Evolutionary conservation across 2,797 vertebrate species (phyloP).

Genomic region (Petrocephalus schoutedeni): DNA sequence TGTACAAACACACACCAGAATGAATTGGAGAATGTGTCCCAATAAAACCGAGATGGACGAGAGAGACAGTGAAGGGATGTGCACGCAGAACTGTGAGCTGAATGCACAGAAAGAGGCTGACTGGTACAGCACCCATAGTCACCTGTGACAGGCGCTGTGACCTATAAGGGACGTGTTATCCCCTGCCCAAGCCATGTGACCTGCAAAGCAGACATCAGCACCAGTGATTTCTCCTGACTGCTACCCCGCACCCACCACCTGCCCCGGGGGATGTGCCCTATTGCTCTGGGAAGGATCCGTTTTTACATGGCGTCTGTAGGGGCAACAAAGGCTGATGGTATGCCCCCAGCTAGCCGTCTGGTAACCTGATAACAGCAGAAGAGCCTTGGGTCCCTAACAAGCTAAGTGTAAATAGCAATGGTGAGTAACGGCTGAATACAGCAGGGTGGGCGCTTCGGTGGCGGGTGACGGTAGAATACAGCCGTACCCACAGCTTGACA

Average conservation of each 20-base stretch:
- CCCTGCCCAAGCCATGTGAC: slow-evolving; percentile 57
- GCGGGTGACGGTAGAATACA: background rate
- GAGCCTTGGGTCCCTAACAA: background rate
- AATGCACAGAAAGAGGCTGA: slow-evolving; percentile 34
- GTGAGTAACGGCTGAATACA: background rate
- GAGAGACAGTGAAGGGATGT: slow-evolving; percentile 46
- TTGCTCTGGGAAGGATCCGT: background rate
- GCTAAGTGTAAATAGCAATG: background rate
- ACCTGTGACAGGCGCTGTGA: slow-evolving; percentile 65
- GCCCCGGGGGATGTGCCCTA: background rate
- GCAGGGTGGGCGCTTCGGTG: background rate
- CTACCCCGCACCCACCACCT: background rate
- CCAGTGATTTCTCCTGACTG: slow-evolving; percentile 40
- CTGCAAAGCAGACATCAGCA: slow-evolving; percentile 65
- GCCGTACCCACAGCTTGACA: background rate
- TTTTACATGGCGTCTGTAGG: background rate
- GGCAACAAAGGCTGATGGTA: background rate
- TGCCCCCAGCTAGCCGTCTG: background rate
- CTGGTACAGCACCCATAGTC: slow-evolving; percentile 57
- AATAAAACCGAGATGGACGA: slow-evolving; percentile 35
- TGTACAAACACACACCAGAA: slow-evolving; percentile 42
- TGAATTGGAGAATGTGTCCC: slow-evolving; percentile 11
- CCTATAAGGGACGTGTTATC: slow-evolving; percentile 59
- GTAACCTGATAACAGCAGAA: background rate
- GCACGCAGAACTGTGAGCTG: slow-evolving; percentile 44